Percentiles rank a stretch among this genome's conserved stretches.
These are phyloP conservation scores for Trematocara variabile DNA, from an alignment of 2,113 vertebrate genomes.

Conservation along the genomic window DNA sequence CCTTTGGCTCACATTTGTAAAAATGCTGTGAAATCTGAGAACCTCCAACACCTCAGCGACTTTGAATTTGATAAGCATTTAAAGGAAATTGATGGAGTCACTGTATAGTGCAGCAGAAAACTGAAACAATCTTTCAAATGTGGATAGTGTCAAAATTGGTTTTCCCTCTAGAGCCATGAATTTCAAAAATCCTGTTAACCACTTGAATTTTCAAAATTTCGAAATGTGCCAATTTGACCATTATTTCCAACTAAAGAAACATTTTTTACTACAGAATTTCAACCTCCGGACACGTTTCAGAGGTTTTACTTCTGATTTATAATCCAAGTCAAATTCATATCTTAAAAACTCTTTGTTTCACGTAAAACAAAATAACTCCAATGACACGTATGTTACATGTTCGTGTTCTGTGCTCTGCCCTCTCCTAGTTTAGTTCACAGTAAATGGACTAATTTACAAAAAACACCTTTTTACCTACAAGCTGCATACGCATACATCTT, in stretches of 20 bases:
- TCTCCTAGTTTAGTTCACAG: background rate
- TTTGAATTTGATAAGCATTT: background rate
- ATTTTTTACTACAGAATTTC: background rate
- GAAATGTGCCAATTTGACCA: rapidly evolving
- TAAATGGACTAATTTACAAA: rapidly evolving
- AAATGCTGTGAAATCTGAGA: background rate
- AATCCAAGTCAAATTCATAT: background rate
- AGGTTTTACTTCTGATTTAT: background rate
- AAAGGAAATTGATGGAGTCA: background rate
- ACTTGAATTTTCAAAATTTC: background rate
- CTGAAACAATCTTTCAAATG: background rate
- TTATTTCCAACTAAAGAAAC: background rate
- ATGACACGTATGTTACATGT: background rate
- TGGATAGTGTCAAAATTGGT: background rate
- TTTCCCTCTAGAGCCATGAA: background rate
- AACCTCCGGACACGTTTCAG: rapidly evolving
- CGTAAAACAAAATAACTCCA: background rate
- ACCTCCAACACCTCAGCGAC: background rate
- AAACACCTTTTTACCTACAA: background rate
- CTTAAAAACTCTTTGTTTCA: background rate
- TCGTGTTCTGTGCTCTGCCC: background rate
- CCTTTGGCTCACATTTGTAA: background rate
- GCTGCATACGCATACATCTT: rapidly evolving
- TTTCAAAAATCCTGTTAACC: background rate
- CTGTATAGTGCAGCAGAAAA: background rate